Evolutionary conservation across 2,797 vertebrate species (phyloP), one percentile per base, ranked within the genome.

Genomic region (Neopelma chrysocephalum): DNA sequence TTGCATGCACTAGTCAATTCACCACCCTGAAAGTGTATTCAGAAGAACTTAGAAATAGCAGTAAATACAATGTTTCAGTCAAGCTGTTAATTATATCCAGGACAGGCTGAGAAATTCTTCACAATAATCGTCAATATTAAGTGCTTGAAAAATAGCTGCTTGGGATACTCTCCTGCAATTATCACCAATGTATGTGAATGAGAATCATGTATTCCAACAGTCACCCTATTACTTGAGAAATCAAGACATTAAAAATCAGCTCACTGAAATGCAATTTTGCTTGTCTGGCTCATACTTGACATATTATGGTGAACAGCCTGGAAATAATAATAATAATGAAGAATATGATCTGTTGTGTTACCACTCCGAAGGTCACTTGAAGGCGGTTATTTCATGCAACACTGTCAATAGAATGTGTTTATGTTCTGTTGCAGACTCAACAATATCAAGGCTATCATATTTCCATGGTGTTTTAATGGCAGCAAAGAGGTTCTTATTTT

Each of bases 271-370:
- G 87, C 77, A 95, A 90, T 96, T 96, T 96, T 91, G 66, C 95
- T 98, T 97, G 95, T 97, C 96, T 96, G 73, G 68, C 90, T 95
- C 92, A 66, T 95, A 94, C 88, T 95, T 94, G 79, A 93, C 91
- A 68, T 92, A 94, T 94, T 96, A 94, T 83, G 88, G 78, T 90
- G 91, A 95, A 77, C 73, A 94, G 95, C 68, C 91, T 95, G 31
- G 51, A 88, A 96, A 96, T 82, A 94, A 97, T 95, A 97, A 97
- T 96, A 97, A 97, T 96, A 97, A 97, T 87, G 89, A 97, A 96
- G 95, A 96, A 89, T 82, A 82, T 64, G 84, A 96, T 94, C 78
- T 95, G 88, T 93, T 96, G 70, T 94, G 90, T 94, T 96, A 90
- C 92, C 70, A 79, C 54, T 85, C 79, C 96, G 96, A 97, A 97